Base-by-base conservation (phyloP, 2,113 vertebrate genomes). In the Aix galericulata region DNA sequence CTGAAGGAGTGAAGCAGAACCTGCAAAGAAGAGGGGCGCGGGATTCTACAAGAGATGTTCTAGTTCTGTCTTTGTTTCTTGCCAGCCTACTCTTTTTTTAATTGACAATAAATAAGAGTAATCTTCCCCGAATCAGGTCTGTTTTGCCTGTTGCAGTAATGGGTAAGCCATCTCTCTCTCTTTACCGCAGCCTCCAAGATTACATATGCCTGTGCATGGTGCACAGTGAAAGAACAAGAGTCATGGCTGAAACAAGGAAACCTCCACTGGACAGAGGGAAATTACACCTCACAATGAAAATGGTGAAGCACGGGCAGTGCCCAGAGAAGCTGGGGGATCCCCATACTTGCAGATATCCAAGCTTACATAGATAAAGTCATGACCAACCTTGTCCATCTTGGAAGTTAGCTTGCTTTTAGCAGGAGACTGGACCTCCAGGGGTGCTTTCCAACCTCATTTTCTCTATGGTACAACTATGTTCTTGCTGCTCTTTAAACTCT, bases 311-410 rank as follows among this genome's bases (percentile, higher is more conserved):
- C 1, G 0, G 25, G 59, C 3, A 11, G 23, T 36, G 17, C 27
- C 0, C 40, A 32, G 17, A 25, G 32, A 40, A 52, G 53, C 0
- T 52, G 6, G 23, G 56, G 4, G 18, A 38, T 16, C 8, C 13
- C 11, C 1, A 1, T 81, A 12, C 67, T 44, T 82, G 71, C 31
- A 78, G 23, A 68, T 34, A 44, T 4, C 42, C 56, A 48, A 13
- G 8, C 50, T 38, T 66, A 17, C 1, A 11, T 17, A 23, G 32
- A 62, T 58, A 77, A 67, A 10, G 8, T 52, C 20, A 9, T 4
- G 59, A 52, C 21, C 46, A 73, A 5, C 36, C 36, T 34, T 52
- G 36, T 38, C 20, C 81, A 62, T 64, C 66, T 62, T 44, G 26
- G 21, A 81, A 75, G 26, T 60, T 52, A 68, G 17, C 52, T 29